Evolutionary conservation across 2,113 vertebrate species (phyloP), one percentile per base, ranked within the genome.

Genomic region (Daubentonia madagascariensis): DNA sequence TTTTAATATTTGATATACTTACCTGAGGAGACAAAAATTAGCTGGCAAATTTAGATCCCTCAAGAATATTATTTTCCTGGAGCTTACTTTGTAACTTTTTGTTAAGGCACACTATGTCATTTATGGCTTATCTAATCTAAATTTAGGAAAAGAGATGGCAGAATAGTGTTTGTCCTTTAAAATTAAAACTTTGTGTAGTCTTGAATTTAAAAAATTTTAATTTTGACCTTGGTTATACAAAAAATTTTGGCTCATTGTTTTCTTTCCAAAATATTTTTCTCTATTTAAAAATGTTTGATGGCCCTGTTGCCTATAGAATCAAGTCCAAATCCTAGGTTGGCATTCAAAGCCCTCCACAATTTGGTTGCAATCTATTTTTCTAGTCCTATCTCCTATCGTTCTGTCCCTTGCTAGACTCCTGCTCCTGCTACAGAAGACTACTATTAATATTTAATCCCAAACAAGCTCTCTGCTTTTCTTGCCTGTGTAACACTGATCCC

Each of bases 31-130:
- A 85, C 54, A 73, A 72, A 37, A 90, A 89, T 28, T 18, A 75
- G 54, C 30, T 81, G 73, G 86, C 23, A 94, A 67, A 54, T 90
- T 83, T 83, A 23, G 37, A 80, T 92, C 54, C 63, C 54, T 84
- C 37, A 89, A 75, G 78, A 78, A 89, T 93, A 83, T 67, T 83
- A 65, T 52, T 80, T 84, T 89, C 78, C 43, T 90, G 63, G 28
- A 35, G 54, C 63, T 93, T 89, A 37, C 57, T 94, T 70, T 86
- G 63, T 76, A 45, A 90, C 37, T 95, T 95, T 88, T 85, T 89
- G 37, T 78, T 80, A 80, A 85, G 54, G 70, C 30, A 75, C 10
- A 17, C 16, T n/a, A 23, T 67, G 32, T 73, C 59, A 90, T 50
- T 85, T 67, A 85, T 84, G 32, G 16, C 35, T 78, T 86, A 78